These are phyloP conservation scores for Thereva nobilitata DNA, from an alignment of 2,888 invertebrate species.

Conservation along the genomic window DNA sequence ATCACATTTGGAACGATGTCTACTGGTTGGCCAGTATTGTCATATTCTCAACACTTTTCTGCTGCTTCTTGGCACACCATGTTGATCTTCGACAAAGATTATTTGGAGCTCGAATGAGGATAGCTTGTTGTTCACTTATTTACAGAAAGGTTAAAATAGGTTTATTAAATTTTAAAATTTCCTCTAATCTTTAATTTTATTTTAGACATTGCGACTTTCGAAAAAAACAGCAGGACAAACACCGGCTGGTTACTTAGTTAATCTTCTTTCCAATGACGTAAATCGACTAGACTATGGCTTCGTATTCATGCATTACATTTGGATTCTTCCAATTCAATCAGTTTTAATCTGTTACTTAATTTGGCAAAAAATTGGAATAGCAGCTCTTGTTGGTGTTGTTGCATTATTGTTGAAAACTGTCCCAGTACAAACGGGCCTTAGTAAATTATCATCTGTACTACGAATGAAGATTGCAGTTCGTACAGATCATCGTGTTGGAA, in stretches of 20 bases:
- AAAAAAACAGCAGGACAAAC: conserved; percentile 72
- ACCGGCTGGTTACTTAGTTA: conserved; percentile 87
- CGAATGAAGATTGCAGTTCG: conserved; percentile 79
- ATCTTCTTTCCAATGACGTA: conserved; percentile 92
- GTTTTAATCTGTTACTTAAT: conserved; percentile 73
- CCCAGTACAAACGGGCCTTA: conserved; percentile 72
- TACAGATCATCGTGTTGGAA: conserved; percentile 86
- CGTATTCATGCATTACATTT: conserved; percentile 82
- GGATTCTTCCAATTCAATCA: conserved; percentile 78
- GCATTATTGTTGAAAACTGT: conserved; percentile 77
- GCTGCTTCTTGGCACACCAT: conserved; percentile 58
- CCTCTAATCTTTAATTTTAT: conserved; percentile 22
- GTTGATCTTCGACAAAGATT: conserved; percentile 53
- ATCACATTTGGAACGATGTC: conserved; percentile 52
- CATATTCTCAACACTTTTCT: conserved; percentile 50
- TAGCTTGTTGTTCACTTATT: conserved; percentile 69
- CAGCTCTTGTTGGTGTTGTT: conserved; percentile 76
- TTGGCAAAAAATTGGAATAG: conserved; percentile 73
- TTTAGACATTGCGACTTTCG: conserved; percentile 69
- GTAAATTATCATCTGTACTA: conserved; percentile 54
- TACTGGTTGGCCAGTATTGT: conserved; percentile 53
- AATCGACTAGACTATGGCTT: conserved; percentile 87
- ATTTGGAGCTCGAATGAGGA: conserved; percentile 67
- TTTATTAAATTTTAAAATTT: conserved; percentile 6
- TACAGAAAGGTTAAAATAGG: conserved; percentile 65